Evolutionary conservation across 1,140 invertebrate genomes (phyloP).

Genomic region (Kradibia gibbosae): DNA sequence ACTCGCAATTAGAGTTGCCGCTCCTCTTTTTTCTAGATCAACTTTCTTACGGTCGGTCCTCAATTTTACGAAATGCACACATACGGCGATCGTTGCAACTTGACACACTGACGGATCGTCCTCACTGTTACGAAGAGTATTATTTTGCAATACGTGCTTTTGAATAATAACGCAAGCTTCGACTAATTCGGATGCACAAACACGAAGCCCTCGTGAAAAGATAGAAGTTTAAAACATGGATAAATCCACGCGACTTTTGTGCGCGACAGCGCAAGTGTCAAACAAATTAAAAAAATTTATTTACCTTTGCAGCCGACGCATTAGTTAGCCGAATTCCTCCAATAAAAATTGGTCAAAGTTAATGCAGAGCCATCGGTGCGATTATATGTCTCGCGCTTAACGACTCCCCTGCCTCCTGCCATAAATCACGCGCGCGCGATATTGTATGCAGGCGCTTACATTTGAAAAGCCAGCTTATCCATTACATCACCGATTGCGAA

Average conservation of each 20-base stretch:
- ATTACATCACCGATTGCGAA: not conserved
- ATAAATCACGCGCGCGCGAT: conserved; percentile 1
- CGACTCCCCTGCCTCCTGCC: not conserved
- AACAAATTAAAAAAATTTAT: not conserved
- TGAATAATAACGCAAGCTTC: no score
- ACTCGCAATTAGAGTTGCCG: no score
- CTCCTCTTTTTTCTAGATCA: no score
- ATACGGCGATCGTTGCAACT: no score
- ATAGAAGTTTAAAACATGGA: not conserved
- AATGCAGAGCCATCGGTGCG: not conserved
- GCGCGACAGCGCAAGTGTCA: not conserved
- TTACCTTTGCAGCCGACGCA: not conserved
- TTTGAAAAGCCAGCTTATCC: not conserved
- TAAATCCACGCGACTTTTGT: not conserved
- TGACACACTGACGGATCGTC: no score
- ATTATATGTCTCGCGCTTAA: conserved; percentile 5
- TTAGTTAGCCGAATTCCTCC: not conserved
- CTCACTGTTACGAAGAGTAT: no score
- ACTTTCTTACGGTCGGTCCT: no score
- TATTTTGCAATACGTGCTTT: no score
- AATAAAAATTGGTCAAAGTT: not conserved
- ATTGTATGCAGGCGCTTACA: not conserved
- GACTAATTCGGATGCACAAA: no score
- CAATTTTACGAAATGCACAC: no score
- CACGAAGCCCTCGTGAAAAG: not conserved